Base-by-base conservation (phyloP, 37 sponge, comb jelly and placozoan genomes). In the Beroe forskalii region DNA sequence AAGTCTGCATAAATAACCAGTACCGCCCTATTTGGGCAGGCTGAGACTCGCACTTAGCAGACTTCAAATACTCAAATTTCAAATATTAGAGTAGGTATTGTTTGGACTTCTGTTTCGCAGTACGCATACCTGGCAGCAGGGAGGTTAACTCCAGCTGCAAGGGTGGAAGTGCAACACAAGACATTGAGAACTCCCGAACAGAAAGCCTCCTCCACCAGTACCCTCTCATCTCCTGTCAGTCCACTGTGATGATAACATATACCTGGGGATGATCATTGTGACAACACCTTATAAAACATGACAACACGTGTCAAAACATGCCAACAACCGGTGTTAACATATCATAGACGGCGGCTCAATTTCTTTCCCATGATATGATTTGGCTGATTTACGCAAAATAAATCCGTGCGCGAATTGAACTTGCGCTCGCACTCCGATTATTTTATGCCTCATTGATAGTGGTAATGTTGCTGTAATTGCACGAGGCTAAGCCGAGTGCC, bases 101-200 rank as follows among this genome's bases (percentile, higher is more conserved):
- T 12, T 17, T 48, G 55, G 55, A 6, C 6, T 48, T 12, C 55
- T 12, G 12, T 48, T 6, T 48, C 55, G 6, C 12, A 48, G 12
- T 6, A 48, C 55, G 12, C 55, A 12, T 48, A 69, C 97, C 97
- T 90, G 37, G 76, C 93, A 25, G 97, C 97, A 14, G 97, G 97
- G 0, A 97, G 94, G 89, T 97, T 97, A 24, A 97, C 96, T 1
- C 97, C 97, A 22, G 97, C 97, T 23, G 97, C 97, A 36, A 97
- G 86, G 0, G 97, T 97, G 2, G 96, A 94, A 42, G 97, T 97
- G 67, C 96, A 97, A 14, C 93, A 92, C 9, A 97, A 67, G 31
- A 97, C 93, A 62, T 75, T 94, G 40, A 95, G 80, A 14, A 80
- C 61, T 3, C 96, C 96, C 4, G 61, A 61, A 0, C 91, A 44